Percentiles rank a stretch among this genome's conserved stretches.
phyloP scores from a whole-genome alignment of 2,797 vertebrate species.

The Eptatretus atami region DNA sequence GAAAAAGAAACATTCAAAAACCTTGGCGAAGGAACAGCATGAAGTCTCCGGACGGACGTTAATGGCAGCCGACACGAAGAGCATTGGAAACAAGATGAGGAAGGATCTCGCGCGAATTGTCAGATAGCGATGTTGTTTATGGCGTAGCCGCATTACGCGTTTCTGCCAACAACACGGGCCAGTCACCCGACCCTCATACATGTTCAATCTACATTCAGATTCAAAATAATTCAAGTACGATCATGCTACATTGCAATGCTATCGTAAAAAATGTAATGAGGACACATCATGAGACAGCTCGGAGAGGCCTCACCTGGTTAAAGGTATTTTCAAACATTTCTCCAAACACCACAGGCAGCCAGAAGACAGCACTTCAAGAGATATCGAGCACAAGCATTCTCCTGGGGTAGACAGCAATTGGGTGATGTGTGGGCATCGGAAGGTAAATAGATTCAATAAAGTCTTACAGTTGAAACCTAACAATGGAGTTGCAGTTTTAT shows the following conservation, averaged over 20 bases:
- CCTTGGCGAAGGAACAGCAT: conserved; percentile 26
- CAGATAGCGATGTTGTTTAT: conserved; percentile 29
- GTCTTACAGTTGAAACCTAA: no score
- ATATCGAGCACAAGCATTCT: conserved; percentile 12
- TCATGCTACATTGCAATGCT: no score
- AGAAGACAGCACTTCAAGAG: conserved; percentile 14
- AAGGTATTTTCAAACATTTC: conserved; percentile 13
- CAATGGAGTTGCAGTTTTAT: no score
- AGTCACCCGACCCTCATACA: no score
- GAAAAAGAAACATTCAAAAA: conserved; percentile 11
- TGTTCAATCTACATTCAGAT: no score
- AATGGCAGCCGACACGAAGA: conserved; percentile 13
- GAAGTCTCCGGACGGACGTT: conserved; percentile 19
- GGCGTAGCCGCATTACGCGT: conserved; percentile 17
- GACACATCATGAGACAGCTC: no score
- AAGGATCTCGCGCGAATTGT: conserved; percentile 18
- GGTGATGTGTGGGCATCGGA: no score
- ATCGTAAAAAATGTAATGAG: no score
- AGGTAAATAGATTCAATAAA: no score
- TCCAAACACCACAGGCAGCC: conserved; percentile 16
- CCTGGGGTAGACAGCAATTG: no score
- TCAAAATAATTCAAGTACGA: no score
- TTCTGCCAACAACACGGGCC: conserved; percentile 15
- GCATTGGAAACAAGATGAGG: conserved; percentile 15
- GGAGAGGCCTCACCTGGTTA: conserved; percentile 15